Base-by-base conservation (phyloP, 2,888 invertebrate species). In the Spilosoma lubricipeda region DNA sequence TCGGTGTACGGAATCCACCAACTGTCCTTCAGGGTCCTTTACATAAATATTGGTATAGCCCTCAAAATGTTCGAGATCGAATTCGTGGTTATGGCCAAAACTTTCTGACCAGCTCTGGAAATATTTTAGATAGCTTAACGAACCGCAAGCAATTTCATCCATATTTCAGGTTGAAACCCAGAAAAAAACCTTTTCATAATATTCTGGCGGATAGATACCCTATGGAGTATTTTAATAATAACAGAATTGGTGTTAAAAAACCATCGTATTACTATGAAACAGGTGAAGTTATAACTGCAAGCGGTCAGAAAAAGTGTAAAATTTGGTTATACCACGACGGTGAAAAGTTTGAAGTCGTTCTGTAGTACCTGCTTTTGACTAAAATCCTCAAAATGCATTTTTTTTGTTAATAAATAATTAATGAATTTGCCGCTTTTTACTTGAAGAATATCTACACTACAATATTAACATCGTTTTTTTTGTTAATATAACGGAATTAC, bases 241-340 rank as follows among this genome's bases (percentile, higher is more conserved):
- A 56, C n/a, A 42, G 23, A 71, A 0, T 48, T 45, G 8, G 52
- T 33, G 18, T 67, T 8, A 78, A 83, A 7, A 76, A 85, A 4
- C 87, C 87, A 13, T 66, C 87, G 23, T 91, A 87, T 77, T 92
- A 90, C 78, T 92, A 90, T 78, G 87, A 90, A 71, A 88, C 88
- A 0, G 81, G 87, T 59, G 88, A 91, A 82, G 76, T 86, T 2
- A 42, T 83, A 3, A 86, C 88, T 18, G 83, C 89, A 2, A 84
- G 80, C 70, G 91, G 88, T 0, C 80, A 90, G 70, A 89, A 88
- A 59, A 89, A 89, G 72, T 93, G 95, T 78, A 91, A 87, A 76
- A 78, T 93, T 39, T 94, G 94, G 93, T 81, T 95, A 8, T 88
- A 92, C 78, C 90, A 92, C 72, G 86, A 95, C 65, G 95, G 94